Base-by-base conservation (phyloP, 1,140 invertebrate species). In the Amphibalanus amphitrite region DNA sequence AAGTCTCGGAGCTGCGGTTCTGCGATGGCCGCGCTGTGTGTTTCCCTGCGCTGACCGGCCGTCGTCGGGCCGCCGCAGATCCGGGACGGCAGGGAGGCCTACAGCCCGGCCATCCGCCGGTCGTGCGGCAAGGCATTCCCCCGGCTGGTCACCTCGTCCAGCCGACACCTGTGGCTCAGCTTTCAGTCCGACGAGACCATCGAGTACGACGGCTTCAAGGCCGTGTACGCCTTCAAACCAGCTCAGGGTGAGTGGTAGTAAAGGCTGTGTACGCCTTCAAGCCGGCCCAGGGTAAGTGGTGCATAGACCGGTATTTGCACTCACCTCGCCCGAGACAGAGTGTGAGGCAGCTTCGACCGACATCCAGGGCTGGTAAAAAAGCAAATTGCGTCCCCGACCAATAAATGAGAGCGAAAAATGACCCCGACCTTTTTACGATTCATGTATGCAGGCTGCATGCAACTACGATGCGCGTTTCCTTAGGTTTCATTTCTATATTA, bases 181-280 rank as follows among this genome's bases (percentile, higher is more conserved):
- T 95, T 95, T 80, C 85, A 85, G 71, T 91, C 90, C 0, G 92
- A 95, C 76, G 88, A 90, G 71, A 89, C 87, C 75, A 90, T 94
- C 73, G 88, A 93, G 78, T 90, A 89, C 76, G 81, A 80, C 26
- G 92, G 92, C 1, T 95, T 95, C 79, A 86, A 85, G 74, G 91
- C 90, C 3, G 86, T 92, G 0, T 91, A 89, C 79, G 83, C 81
- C 69, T 88, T 84, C 78, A 79, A 88, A 64, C 82, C 84, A 28
- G 74, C 77, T 29, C 25, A 72, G 74, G 77, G 81, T 81, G 71
- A 78, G 69, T 67, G 59, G 65, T 47, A 6, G 25, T 65, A 65
- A 65, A 65, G 25, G n/a, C n/a, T 25, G 25, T n/a, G 64, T n/a
- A n/a, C n/a, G n/a, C n/a, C n/a, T n/a, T n/a, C n/a, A n/a, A n/a